phyloP scores from a whole-genome alignment of 1,140 invertebrate species.

The Arctopsyche grandis region DNA sequence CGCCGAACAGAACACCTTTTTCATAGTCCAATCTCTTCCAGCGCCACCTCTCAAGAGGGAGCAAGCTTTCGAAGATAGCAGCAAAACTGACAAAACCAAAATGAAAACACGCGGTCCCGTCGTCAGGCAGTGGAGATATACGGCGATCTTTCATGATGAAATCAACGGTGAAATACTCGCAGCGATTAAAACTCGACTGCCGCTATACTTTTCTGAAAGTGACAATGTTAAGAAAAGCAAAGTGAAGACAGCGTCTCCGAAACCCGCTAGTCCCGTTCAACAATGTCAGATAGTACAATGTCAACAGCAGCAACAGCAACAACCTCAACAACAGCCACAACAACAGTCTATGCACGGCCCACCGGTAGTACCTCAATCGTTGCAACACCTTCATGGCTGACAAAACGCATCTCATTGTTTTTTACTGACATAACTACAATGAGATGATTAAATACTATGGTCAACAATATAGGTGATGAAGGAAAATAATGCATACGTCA shows the following conservation, averaged over 20 bases:
- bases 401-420: slow-evolving; percentile 15
- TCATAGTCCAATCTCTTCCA: slow-evolving; percentile 48
- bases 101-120: slow-evolving; percentile 62
- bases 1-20: slow-evolving; percentile 42
- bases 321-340: slow-evolving; percentile 11
- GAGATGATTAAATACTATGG: no score
- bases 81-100: slow-evolving; percentile 54
- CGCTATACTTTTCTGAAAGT: slow-evolving; percentile 65
- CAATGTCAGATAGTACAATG: slow-evolving; percentile 17
- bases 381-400: slow-evolving; percentile 31
- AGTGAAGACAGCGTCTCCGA: not conserved
- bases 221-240: slow-evolving; percentile 63
- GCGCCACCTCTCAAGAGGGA: slow-evolving; percentile 7
- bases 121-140: slow-evolving; percentile 66
- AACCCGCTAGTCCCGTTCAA: not conserved
- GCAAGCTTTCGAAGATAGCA: slow-evolving; percentile 21
- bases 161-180: slow-evolving; percentile 65
- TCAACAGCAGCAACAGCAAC: slow-evolving; percentile 19
- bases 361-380: not conserved
- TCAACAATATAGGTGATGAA: no score
- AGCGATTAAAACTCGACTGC: slow-evolving; percentile 65
- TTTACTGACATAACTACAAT: not conserved
- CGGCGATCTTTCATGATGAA: slow-evolving; percentile 66
- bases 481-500: no score
- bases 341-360: slow-evolving; percentile 14